Base-by-base conservation (phyloP, 2,797 vertebrate species). In the Acanthurus leucopareius region DNA sequence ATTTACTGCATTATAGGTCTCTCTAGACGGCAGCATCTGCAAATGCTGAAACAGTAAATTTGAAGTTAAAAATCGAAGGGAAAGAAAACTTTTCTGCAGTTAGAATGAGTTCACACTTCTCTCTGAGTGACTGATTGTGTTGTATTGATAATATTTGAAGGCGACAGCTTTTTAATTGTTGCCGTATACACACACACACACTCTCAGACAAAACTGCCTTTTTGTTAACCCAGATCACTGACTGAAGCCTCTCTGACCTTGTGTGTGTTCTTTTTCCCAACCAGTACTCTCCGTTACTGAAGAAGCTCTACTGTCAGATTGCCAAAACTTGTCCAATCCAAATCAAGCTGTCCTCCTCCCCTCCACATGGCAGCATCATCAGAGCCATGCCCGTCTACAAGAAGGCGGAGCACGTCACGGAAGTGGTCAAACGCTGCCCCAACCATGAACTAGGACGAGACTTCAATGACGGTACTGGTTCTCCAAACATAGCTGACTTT, bases 251-350 rank as follows among this genome's bases (percentile, higher is more conserved):
- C 20, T 68, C 45, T 42, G 17, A 16, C 28, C 0, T 25, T 20
- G 1, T 71, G 16, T 83, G 20, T 83, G n/a, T 57, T 73, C 15
- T 57, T 80, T 35, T 78, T 49, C 53, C 53, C 83, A 22, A n/a
- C 16, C 92, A 99, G 98, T 99, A 99, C 91, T 99, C 98, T 3
- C 97, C 98, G 0, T 86, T 99, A 91, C 93, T 99, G 92, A 99
- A 99, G 96, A 99, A 99, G 80, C 96, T 99, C 52, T 99, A 99
- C 95, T 99, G 98, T 90, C 98, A 99, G 88, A 99, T 99, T 0
- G 97, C 98, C 63, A 99, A 99, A 89, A 99, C 98, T 0, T 99
- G 98, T 14, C 98, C 98, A 38, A 98, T 99, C 94, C 98, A 99
- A 94, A 96, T 99, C 94, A 99, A 99, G 89, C 95, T 99, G 80